Base-by-base conservation (phyloP, 2,888 invertebrate genomes). In the Liopterus haemorrhoidalis region DNA sequence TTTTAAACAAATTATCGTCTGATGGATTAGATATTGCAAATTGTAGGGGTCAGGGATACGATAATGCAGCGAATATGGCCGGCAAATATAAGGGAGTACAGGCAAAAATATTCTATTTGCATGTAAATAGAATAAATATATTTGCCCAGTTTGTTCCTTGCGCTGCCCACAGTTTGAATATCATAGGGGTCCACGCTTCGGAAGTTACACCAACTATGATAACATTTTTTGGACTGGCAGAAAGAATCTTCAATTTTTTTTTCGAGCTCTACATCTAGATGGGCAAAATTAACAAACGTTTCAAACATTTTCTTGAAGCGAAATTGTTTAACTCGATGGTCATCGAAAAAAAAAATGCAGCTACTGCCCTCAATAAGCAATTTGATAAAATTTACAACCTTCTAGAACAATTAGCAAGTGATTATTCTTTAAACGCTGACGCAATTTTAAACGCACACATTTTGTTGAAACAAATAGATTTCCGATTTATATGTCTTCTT, bases 221-320 rank as follows among this genome's bases (percentile, higher is more conserved):
- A 31, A 41, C 32, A 18, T 41, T 32, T 33, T 41, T 41, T 33
- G 33, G 32, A 22, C 14, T 18, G n/a, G 30, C 33, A 5, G 21
- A 41, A 20, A 40, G 30, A 28, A 21, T 40, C 15, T 40, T 24
- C 16, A 18, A n/a, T 28, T 40, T 40, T 24, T 28, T 40, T 9
- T 31, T 8, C 14, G 14, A 9, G 14, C 14, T n/a, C n/a, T n/a
- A n/a, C n/a, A n/a, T n/a, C n/a, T n/a, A n/a, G n/a, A n/a, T n/a
- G n/a, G n/a, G n/a, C n/a, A n/a, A n/a, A n/a, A n/a, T n/a, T 31
- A 31, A 9, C 9, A 31, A 31, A 31, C 12, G 3, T 31, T 31
- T 16, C 4, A 31, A 31, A 31, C 18, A 31, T 18, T 11, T n/a
- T n/a, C n/a, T 12, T 31, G 4, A 31, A 31, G 12, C 6, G 31